phyloP scores from a whole-genome alignment of 2,888 invertebrate genomes.

The Pharmacophagus antenor region DNA sequence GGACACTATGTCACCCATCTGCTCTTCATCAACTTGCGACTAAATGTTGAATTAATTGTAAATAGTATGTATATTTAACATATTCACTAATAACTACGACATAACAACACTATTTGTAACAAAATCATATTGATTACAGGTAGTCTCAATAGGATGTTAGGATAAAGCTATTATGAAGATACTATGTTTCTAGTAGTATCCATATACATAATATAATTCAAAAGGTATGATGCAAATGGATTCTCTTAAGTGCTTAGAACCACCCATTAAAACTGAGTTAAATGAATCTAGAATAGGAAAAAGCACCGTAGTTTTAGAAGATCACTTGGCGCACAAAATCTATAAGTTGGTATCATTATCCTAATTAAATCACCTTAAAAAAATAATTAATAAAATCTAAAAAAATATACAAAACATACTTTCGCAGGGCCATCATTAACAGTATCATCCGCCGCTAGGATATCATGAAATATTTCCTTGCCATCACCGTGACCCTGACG shows the following conservation, averaged over 20 bases:
- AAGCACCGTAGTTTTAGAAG: too few species aligned
- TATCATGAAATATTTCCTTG: conserved; percentile 52
- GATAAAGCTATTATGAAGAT: too few species aligned
- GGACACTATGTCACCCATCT: conserved; percentile 72
- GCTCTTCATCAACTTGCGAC: conserved; percentile 60
- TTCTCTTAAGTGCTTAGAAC: too few species aligned
- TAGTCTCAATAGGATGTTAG: too few species aligned
- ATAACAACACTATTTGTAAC: too few species aligned
- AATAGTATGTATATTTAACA: neutral
- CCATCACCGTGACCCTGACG: conserved; percentile 57
- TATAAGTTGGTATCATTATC: neutral
- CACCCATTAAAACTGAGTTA: too few species aligned
- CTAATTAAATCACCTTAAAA: neutral
- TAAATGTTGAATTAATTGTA: conserved; percentile 6
- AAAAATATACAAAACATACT: conserved; percentile 37
- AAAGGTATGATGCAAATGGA: too few species aligned
- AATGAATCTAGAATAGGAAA: too few species aligned
- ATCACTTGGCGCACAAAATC: neutral
- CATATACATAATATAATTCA: too few species aligned
- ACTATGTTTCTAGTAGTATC: too few species aligned
- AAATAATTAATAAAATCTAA: neutral
- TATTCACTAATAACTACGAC: too few species aligned
- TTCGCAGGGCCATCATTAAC: conserved; percentile 38
- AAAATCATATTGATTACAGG: too few species aligned
- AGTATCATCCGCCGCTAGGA: conserved; percentile 52